Evolutionary conservation across 2,113 vertebrate genomes (phyloP), one percentile per base, ranked within the genome.

Genomic region (Clarias magur): DNA sequence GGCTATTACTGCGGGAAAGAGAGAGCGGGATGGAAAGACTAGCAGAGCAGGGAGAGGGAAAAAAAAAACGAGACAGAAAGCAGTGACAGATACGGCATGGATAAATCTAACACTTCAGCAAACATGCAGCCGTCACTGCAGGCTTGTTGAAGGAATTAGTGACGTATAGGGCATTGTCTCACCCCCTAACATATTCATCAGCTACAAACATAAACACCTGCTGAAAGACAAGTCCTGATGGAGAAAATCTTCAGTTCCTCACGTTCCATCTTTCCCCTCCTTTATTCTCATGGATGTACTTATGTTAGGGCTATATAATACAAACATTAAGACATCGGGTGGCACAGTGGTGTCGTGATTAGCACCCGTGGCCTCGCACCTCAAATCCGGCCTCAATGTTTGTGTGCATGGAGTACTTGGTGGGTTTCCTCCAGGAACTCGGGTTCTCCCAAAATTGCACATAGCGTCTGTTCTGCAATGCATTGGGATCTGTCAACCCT

Each of bases 91-190:
- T 16, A 87, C 76, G 89, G 83, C 87, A 90, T 91, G 89, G 90
- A 88, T 92, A 87, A 89, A 72, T 84, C 86, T 90, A 91, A 92
- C 91, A 91, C 90, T 90, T 89, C 68, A 56, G 87, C 68, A 91
- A 93, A 90, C 54, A 91, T 88, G 86, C 88, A 87, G 19, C 80
- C 88, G 91, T 90, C 88, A 88, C 68, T 84, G 78, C 19, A 78
- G 65, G 81, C 27, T 83, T 91, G 92, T 88, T 92, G 91, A 89
- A 85, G 12, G 90, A 90, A 93, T 93, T 91, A 94, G 76, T 54
- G 59, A 89, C 87, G 34, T 80, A 59, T 21, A 81, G 68, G 78
- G 27, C 79, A 86, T 83, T 80, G 67, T 86, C 88, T 87, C 27
- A 67, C 62, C 86, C 54, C 67, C 54, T 54, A 53, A 67, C 54